Conservation (phyloP, 2,888 invertebrate genomes). For the Graphium colonna region DNA sequence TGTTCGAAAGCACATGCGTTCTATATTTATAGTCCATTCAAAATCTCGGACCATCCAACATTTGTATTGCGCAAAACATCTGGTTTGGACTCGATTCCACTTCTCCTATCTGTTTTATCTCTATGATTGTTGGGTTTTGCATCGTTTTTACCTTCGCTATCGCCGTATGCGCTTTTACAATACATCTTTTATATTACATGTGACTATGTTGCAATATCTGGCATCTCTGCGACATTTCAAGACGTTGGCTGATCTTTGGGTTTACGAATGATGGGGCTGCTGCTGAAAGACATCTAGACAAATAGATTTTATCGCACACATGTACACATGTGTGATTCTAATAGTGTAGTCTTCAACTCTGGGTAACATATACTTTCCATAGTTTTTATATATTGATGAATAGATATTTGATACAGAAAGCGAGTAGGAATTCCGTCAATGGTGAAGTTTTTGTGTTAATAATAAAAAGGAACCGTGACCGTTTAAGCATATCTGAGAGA, state of each 20-base stretch:
- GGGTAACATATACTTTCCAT: too few relatives aligned
- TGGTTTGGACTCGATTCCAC: neutral
- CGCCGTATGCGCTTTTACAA: neutral
- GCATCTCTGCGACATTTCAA: neutral
- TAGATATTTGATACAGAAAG: too few relatives aligned
- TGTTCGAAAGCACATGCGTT: conserved; percentile 15
- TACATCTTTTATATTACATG: neutral
- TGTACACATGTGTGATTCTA: too few relatives aligned
- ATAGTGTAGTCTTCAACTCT: too few relatives aligned
- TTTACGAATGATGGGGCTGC: neutral
- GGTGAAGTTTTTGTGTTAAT: too few relatives aligned
- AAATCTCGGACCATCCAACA: conserved; percentile 29
- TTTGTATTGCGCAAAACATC: conserved; percentile 21
- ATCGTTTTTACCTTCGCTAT: neutral
- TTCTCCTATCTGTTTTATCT: neutral
- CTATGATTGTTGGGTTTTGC: neutral
- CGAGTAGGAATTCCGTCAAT: too few relatives aligned
- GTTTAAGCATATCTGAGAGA: too few relatives aligned
- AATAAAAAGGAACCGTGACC: too few relatives aligned
- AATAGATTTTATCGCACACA: too few relatives aligned
- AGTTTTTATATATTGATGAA: too few relatives aligned
- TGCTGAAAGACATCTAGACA: neutral
- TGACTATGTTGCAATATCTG: neutral
- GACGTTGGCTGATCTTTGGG: neutral
- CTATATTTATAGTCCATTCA: conserved; percentile 45